Base-by-base conservation (phyloP, 2,797 vertebrate species). In the Stomatorhinus walkeri region DNA sequence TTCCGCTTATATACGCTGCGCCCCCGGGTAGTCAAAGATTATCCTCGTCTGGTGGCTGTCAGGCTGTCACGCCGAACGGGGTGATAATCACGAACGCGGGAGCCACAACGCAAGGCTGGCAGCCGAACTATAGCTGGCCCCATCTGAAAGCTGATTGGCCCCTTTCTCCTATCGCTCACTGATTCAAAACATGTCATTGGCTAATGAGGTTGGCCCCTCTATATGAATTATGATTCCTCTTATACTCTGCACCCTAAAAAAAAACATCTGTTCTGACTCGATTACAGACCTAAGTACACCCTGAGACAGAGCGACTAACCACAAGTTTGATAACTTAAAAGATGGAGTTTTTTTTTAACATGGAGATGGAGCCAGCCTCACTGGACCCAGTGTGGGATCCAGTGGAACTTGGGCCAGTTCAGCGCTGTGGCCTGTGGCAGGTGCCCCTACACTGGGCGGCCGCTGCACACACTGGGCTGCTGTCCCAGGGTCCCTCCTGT, bases 401-500 rank as follows among this genome's bases (percentile, higher is more conserved):
- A 84, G 19, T 6, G 49, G 79, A n/a, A 40, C 79, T 10, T 22
- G 19, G 43, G 43, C 14, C 81, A 49, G 87, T 88, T 81, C 64
- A 76, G 90, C 49, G 84, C 87, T 86, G 89, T 61, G 22, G 79
- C 88, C 89, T 90, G 90, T 90, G 90, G 90, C 91, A 92, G 91
- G 90, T 91, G 92, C 87, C 89, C 81, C 90, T 88, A 91, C 90
- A 88, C 90, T 86, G 89, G 86, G 90, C 90, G 86, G 89, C 88
- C 89, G 87, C 91, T 91, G 90, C 86, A 89, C 90, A 89, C 59
- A 89, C 88, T 90, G 91, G 92, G 91, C 90, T 87, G n/a, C 86
- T 24, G 88, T 90, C 92, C 91, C 91, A 89, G 90, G 91, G 89
- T 88, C 88, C 88, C 83, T 90, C 90, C 90, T 87, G 89, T 49